phyloP scores from a whole-genome alignment of 2,797 vertebrate species.

The Gambelia wislizenii region DNA sequence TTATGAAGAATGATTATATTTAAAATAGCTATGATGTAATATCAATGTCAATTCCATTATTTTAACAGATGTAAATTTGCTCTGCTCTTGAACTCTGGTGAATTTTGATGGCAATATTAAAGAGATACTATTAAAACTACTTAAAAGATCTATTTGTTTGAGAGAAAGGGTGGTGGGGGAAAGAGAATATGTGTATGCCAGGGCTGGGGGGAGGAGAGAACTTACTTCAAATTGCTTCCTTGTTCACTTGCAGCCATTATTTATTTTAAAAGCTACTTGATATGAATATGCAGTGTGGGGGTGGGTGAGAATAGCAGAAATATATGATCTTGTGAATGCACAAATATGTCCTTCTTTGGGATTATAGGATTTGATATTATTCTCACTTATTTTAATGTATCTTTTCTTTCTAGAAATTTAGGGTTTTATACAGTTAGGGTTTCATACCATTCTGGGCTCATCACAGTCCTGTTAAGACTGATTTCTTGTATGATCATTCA shows the following conservation, averaged over 20 bases:
- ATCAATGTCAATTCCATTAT: conserved; percentile 80
- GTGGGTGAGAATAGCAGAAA: conserved; percentile 42
- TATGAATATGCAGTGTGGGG: conserved; percentile 65
- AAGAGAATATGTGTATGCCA: neutral
- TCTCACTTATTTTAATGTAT: neutral
- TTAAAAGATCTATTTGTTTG: conserved; percentile 77
- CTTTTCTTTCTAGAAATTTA: neutral
- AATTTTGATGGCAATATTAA: conserved; percentile 81
- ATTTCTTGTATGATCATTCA: no score
- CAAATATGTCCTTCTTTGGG: neutral
- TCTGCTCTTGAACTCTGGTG: conserved; percentile 79
- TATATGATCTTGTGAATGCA: no score
- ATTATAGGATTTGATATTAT: neutral
- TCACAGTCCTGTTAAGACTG: no score
- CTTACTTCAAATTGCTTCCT: conserved; percentile 75
- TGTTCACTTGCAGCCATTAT: conserved; percentile 74
- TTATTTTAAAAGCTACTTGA: conserved; percentile 72
- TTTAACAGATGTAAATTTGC: conserved; percentile 80
- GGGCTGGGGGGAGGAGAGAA: neutral
- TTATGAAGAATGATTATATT: conserved; percentile 78
- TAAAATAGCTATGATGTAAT: conserved; percentile 81
- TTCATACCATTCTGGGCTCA: neutral
- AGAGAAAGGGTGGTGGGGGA: conserved; percentile 42
- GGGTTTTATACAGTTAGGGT: neutral
- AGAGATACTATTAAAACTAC: conserved; percentile 81